A percentile compares a stretch with the other conserved stretches of the same genome.
phyloP scores from a whole-genome alignment of 2,113 vertebrate species.

The Synodontis membranacea region DNA sequence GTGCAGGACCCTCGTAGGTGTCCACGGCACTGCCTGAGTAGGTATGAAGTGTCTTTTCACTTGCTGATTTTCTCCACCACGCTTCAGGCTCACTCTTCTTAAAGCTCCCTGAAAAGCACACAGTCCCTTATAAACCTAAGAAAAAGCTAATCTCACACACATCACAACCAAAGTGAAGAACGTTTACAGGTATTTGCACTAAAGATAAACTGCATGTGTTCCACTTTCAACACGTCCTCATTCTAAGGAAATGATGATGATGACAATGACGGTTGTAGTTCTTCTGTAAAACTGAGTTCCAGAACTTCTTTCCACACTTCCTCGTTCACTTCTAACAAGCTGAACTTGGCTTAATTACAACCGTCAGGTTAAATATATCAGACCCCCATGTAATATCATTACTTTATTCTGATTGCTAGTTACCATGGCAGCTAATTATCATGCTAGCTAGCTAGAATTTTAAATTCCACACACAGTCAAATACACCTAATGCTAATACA shows the following conservation, averaged over 20 bases:
- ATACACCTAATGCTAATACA: background rate
- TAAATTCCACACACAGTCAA: background rate
- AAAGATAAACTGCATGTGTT: background rate
- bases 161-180: background rate
- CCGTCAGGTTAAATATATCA: background rate
- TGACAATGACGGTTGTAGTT: background rate
- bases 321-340: background rate
- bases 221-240: background rate
- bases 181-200: background rate
- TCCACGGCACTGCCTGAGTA: constrained; percentile 79
- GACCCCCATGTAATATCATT: background rate
- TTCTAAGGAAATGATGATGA: background rate
- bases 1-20: constrained; percentile 74
- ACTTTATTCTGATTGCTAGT: background rate
- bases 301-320: background rate
- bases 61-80: constrained; percentile 73
- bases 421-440: background rate
- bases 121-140: background rate
- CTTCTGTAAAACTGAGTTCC: background rate
- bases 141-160: background rate
- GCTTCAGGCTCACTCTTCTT: constrained; percentile 75
- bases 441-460: background rate
- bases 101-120: constrained; percentile 64
- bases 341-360: background rate
- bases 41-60: constrained; percentile 74